Percentiles rank a stretch among this genome's conserved stretches.
Evolutionary conservation across 2,113 vertebrate genomes (phyloP).

Genomic region (Chrysemys picta): DNA sequence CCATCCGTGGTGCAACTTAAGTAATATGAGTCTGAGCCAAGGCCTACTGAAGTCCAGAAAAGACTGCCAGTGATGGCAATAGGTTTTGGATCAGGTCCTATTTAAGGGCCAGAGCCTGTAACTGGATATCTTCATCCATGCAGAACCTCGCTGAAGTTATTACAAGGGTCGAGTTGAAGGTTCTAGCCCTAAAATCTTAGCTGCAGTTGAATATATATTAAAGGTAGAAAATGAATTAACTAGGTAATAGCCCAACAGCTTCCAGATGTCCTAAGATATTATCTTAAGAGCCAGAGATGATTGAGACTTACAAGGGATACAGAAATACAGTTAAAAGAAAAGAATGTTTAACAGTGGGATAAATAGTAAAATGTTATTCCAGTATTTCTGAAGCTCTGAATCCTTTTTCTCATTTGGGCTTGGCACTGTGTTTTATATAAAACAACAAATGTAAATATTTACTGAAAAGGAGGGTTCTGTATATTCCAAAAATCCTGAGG

Average conservation of each 20-base stretch:
- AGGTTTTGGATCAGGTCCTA: neutral
- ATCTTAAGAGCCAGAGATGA: slow-evolving; percentile 11
- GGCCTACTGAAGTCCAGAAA: neutral
- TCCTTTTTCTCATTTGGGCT: slow-evolving; percentile 7
- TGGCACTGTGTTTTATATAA: neutral
- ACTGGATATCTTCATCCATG: neutral
- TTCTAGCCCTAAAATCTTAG: neutral
- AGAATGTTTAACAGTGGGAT: neutral
- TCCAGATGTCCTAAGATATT: slow-evolving; percentile 11
- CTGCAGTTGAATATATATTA: neutral
- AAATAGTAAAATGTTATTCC: neutral
- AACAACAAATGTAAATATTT: slow-evolving; percentile 45
- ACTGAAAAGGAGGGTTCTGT: slow-evolving; percentile 8
- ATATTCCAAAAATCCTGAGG: slow-evolving; percentile 11
- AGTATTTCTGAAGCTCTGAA: slow-evolving; percentile 11
- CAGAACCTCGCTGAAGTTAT: neutral
- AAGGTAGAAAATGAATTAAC: neutral
- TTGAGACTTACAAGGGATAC: neutral
- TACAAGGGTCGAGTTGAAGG: neutral
- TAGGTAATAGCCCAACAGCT: neutral
- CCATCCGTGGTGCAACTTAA: neutral
- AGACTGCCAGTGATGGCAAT: neutral
- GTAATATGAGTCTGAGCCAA: neutral
- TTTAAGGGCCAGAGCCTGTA: neutral
- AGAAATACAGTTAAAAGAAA: slow-evolving; percentile 15